Base-by-base conservation (phyloP, 2,113 vertebrate genomes). In the Perca schrenkii region DNA sequence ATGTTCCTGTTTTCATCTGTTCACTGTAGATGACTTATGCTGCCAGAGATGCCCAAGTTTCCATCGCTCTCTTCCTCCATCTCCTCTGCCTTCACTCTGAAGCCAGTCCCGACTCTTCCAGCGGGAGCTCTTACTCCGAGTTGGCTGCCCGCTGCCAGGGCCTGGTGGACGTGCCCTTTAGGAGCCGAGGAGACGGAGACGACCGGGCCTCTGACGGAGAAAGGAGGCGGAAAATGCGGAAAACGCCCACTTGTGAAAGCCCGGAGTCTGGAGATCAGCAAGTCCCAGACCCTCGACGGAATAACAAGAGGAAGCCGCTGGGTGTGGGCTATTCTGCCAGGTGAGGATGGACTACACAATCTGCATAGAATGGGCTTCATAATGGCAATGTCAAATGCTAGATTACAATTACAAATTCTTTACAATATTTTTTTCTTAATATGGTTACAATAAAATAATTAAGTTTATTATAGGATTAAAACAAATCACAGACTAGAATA, bases 261-360 rank as follows among this genome's bases (percentile, higher is more conserved):
- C 95, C 93, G 0, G 85, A 94, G 63, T 87, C 93, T 82, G 94
- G 94, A 90, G 96, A 91, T 92, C 95, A 96, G 77, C 96, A 96
- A 87, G 95, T 93, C 75, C 96, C 95, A 91, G 98, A 99, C 92
- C 97, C 97, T 1, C 96, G 97, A 36, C 97, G 91, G 83, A 96
- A 97, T 62, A 97, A 96, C 80, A 97, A 95, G 86, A 94, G 96
- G 88, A 99, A 99, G 85, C 96, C 97, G 4, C 93, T 99, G 34
- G 98, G 98, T 0, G 93, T 96, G 43, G 98, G 98, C 36, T 99
- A 98, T 79, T 98, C 97, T 1, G 95, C 97, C 86, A 97, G 98
- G 98, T 99, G 91, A 89, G 68, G 47, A 21, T 2, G 10, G 4
- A 36, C 25, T 3, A 19, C 15, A 10, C 40, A 0, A 40, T 40